Base-by-base conservation (phyloP, 2,797 vertebrate genomes). In the Staurois parvus region DNA sequence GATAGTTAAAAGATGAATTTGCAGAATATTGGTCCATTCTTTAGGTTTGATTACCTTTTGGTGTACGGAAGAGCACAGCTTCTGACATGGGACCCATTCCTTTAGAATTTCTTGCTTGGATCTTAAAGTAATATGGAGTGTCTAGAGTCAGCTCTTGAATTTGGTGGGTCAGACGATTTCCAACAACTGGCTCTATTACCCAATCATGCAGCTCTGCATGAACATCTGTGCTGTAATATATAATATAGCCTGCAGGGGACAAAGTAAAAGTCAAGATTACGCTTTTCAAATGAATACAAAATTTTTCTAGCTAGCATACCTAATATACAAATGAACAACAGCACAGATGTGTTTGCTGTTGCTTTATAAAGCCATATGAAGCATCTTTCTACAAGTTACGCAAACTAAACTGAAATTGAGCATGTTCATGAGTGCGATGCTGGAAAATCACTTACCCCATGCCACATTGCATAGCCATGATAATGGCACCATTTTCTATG, bases 81-180 rank as follows among this genome's bases (percentile, higher is more conserved):
- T 99, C 98, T 0, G 98, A 99, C 97, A 99, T 96, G 40, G 98
- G 98, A 13, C 98, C 98, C 98, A 99, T 99, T 88, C 98, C 98
- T 88, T 99, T 99, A 0, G 98, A 99, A 93, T 99, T 99, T 5
- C 98, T 96, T 7, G 98, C 98, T 89, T 99, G 98, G 90, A 99
- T 98, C 92, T 98, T 99, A 94, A 99, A 99, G 93, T 97, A 99
- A 92, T 99, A 99, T 0, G 96, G 95, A 0, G 98, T 99, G 89
- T 99, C 98, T 0, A 99, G 96, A 0, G 98, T 99, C 87, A 99
- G 88, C 76, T 99, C 98, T 86, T 99, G 98, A 88, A 99, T 99
- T 94, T 99, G 98, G 90, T 99, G 98, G 0, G 98, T 99, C 69
- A 99, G 94, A 2, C 98, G 94, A 92, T 99, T 99, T 0, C 98